Conservation (phyloP, 2,797 vertebrate genomes). For the Thripadectes ignobilis region DNA sequence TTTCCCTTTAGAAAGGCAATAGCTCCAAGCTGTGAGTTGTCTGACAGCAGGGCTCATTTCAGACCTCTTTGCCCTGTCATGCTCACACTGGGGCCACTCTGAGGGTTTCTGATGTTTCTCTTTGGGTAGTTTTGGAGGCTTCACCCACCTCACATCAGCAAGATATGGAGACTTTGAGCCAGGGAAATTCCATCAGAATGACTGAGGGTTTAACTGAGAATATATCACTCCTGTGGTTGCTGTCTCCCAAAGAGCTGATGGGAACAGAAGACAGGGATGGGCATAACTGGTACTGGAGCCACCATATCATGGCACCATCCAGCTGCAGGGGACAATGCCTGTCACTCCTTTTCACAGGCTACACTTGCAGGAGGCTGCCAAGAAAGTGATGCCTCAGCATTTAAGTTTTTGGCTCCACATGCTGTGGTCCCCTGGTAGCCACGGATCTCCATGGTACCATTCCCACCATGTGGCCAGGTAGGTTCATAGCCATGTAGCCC, state of each 20-base stretch:
- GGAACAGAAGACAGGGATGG: neutral
- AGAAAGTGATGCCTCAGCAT: neutral
- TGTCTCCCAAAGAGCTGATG: neutral
- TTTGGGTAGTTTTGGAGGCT: neutral
- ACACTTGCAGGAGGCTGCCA: neutral
- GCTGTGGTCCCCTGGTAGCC: neutral
- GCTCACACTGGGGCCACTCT: neutral
- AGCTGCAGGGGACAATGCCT: neutral
- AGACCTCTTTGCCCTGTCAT: neutral
- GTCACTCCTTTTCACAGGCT: neutral
- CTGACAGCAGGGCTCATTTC: neutral
- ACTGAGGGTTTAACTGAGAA: neutral
- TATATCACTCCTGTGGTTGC: neutral
- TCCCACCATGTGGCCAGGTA: neutral
- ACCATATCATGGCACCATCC: neutral
- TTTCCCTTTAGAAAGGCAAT: neutral
- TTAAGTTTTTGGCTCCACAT: neutral
- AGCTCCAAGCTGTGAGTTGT: neutral
- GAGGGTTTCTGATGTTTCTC: neutral
- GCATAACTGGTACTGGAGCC: neutral
- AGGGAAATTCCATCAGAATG: neutral
- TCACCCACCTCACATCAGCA: neutral
- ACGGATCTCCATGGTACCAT: rapidly evolving
- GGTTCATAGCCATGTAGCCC: neutral
- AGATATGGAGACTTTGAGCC: neutral